phyloP scores from a whole-genome alignment of 2,113 vertebrate genomes.

The Paratilapia polleni region DNA sequence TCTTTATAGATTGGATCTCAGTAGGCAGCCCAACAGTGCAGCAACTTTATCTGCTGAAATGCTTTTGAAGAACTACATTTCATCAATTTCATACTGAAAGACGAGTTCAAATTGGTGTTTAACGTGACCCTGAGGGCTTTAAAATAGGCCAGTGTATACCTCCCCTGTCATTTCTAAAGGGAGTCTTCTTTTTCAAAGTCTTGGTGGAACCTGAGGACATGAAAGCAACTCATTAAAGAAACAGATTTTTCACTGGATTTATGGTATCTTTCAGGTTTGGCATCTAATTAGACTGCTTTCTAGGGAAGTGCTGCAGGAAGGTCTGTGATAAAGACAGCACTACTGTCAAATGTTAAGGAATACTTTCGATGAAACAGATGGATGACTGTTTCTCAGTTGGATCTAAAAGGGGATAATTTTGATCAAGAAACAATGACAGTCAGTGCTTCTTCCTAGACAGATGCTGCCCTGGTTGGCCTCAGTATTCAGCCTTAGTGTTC shows the following conservation, averaged over 20 bases:
- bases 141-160: constrained; percentile 39
- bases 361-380: constrained; percentile 25
- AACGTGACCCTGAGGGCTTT: constrained; percentile 19
- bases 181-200: constrained; percentile 32
- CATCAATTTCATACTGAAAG: constrained; percentile 32
- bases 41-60: constrained; percentile 20
- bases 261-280: constrained; percentile 55
- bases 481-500: constrained; percentile 6
- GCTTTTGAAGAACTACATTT: constrained; percentile 45
- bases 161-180: constrained; percentile 45
- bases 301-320: constrained; percentile 13
- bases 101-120: constrained; percentile 35
- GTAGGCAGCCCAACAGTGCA: neutral
- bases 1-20: constrained; percentile 10
- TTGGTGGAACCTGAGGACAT: constrained; percentile 47
- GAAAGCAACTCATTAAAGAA: constrained; percentile 56
- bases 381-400: constrained; percentile 23
- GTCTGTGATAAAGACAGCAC: constrained; percentile 12
- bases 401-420: constrained; percentile 16
- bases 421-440: constrained; percentile 14
- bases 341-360: constrained; percentile 18
- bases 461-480: neutral
- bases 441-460: constrained; percentile 1
- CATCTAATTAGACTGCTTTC: constrained; percentile 56
- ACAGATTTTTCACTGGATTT: constrained; percentile 38